Evolutionary conservation across 1,140 invertebrate species (phyloP).

Genomic region (Brachionus plicatilis): DNA sequence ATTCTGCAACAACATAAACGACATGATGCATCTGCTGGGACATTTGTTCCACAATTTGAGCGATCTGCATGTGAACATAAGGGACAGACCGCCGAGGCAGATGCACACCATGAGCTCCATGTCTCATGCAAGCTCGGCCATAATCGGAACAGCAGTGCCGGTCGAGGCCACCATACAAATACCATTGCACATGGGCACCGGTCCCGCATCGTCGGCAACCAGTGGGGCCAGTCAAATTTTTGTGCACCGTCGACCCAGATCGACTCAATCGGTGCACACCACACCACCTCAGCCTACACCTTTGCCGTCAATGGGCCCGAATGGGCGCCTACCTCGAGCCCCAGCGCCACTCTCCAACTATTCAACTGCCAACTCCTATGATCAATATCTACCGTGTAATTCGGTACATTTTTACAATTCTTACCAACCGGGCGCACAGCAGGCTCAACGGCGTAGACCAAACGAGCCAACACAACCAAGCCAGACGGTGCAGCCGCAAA

Average conservation of each 20-base stretch:
- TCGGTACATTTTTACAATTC: slow-evolving; percentile 40
- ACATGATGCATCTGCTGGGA: slow-evolving; percentile 73
- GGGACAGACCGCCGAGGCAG: slow-evolving; percentile 64
- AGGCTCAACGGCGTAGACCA: neutral
- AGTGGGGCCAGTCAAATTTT: neutral
- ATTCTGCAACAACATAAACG: slow-evolving; percentile 67
- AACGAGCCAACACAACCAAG: neutral
- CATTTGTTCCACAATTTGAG: slow-evolving; percentile 81
- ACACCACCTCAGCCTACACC: neutral
- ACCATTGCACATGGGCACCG: neutral
- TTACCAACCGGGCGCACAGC: neutral
- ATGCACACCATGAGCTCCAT: slow-evolving; percentile 58
- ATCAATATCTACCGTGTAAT: slow-evolving; percentile 36
- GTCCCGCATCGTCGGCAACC: neutral
- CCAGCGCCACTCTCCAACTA: neutral
- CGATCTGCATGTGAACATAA: slow-evolving; percentile 71
- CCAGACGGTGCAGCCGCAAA: neutral
- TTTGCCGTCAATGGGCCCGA: neutral
- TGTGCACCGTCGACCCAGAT: neutral
- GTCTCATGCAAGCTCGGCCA: slow-evolving; percentile 59
- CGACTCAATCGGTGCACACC: neutral
- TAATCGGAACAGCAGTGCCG: slow-evolving; percentile 53
- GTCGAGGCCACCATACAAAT: slow-evolving; percentile 31
- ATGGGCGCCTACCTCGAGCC: neutral
- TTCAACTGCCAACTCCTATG: neutral